Evolutionary conservation across 2,113 vertebrate species (phyloP).

Genomic region (Cryptotis parvus): DNA sequence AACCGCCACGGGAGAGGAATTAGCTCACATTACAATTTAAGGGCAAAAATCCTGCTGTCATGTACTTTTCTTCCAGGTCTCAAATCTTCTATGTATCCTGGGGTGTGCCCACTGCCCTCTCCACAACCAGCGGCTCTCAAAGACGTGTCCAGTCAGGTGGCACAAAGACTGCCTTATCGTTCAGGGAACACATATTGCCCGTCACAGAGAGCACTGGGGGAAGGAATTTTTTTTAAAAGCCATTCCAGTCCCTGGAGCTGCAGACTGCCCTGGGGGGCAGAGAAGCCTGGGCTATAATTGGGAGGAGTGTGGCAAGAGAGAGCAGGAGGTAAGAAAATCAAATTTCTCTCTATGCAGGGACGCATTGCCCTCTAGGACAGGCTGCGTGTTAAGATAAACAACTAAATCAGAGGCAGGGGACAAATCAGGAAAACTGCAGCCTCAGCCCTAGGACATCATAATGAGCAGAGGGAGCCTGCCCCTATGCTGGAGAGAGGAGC

Average conservation of each 20-base stretch:
- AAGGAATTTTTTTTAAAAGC: constrained; percentile 76
- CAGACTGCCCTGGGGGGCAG: constrained; percentile 73
- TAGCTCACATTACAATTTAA: constrained; percentile 33
- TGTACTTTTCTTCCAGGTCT: constrained; percentile 61
- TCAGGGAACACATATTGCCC: constrained; percentile 78
- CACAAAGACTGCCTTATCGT: constrained; percentile 79
- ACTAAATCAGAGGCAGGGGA: constrained; percentile 66
- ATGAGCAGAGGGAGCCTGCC: neutral
- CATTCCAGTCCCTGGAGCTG: constrained; percentile 78
- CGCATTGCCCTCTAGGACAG: constrained; percentile 62
- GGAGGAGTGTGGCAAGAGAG: constrained; percentile 71
- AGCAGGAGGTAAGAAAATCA: neutral
- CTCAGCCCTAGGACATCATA: constrained; percentile 9
- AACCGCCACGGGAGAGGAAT: constrained; percentile 34
- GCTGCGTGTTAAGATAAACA: constrained; percentile 71
- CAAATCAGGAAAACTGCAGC: constrained; percentile 20
- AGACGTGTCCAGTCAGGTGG: constrained; percentile 68
- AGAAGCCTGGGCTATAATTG: constrained; percentile 79
- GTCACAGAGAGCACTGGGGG: constrained; percentile 71
- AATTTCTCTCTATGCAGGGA: neutral
- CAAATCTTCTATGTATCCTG: constrained; percentile 74
- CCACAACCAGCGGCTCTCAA: constrained; percentile 66
- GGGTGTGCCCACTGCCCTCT: constrained; percentile 54
- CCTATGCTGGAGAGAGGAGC: neutral
- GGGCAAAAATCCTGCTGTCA: constrained; percentile 6